Evolutionary conservation across 2,113 vertebrate genomes (phyloP).

Genomic region (Chlorodrepanis virens): DNA sequence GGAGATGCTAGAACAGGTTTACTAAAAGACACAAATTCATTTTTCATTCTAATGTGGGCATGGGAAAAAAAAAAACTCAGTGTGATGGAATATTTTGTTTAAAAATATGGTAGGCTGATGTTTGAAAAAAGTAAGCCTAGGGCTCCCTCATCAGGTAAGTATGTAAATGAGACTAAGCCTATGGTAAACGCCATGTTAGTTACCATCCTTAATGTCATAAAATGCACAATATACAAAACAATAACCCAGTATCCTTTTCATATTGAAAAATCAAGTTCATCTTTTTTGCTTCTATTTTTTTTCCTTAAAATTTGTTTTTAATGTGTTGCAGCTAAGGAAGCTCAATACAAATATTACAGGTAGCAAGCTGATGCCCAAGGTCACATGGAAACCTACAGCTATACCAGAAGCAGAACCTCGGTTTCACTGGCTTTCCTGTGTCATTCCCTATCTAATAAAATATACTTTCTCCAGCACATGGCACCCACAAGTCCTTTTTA

Average conservation of each 20-base stretch:
- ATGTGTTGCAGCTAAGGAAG: not conserved
- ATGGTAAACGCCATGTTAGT: not conserved
- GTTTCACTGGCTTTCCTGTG: not conserved
- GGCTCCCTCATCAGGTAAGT: constrained; percentile 50
- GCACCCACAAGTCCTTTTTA: not conserved
- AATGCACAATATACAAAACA: not conserved
- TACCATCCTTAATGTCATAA: not conserved
- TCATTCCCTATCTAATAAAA: not conserved
- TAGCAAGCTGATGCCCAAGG: not conserved
- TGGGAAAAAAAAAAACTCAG: not conserved
- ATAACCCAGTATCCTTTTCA: not conserved
- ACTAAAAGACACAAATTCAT: not conserved
- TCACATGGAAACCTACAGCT: not conserved
- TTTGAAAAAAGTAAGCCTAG: not conserved
- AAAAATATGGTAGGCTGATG: not conserved
- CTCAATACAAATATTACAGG: not conserved
- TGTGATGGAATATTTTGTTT: not conserved
- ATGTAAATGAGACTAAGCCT: not conserved
- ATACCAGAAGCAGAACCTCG: not conserved
- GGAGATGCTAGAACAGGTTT: not conserved
- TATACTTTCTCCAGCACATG: not conserved
- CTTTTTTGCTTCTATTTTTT: not conserved
- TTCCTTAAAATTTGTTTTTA: not conserved
- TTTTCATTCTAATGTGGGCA: not conserved
- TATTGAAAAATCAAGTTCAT: not conserved